Evolutionary conservation across 2,797 vertebrate genomes (phyloP).

Genomic region (Muraenolepis orangiensis): DNA sequence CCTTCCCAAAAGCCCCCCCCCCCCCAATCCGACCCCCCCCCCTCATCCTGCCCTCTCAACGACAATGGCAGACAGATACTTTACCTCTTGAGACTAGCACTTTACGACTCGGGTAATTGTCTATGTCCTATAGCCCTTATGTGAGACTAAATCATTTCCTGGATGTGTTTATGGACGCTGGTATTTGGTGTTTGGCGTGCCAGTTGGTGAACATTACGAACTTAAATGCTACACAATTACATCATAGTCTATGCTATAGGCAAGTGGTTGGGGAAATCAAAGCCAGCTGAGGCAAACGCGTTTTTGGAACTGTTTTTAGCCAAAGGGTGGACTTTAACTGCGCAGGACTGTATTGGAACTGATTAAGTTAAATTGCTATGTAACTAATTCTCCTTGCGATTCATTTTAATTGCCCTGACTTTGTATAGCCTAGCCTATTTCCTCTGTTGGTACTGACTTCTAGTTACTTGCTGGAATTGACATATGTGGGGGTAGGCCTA

Average conservation of each 20-base stretch:
- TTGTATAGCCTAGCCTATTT: not conserved
- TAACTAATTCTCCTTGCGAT: not conserved
- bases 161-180: conserved; percentile 47
- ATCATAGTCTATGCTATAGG: conserved; percentile 22
- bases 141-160: conserved; percentile 69
- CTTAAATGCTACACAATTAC: conserved; percentile 32
- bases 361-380: conserved; percentile 27
- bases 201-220: conserved; percentile 51
- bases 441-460: not conserved
- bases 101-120: conserved; percentile 68
- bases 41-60: conserved; percentile 63
- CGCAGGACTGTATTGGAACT: conserved; percentile 31
- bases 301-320: conserved; percentile 25
- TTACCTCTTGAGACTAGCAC: conserved; percentile 61
- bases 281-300: conserved; percentile 42
- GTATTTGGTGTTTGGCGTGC: conserved; percentile 55
- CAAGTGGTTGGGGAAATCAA: conserved; percentile 30
- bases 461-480: not conserved
- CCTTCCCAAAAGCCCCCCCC: conserved; percentile 59
- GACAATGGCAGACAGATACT: conserved; percentile 62
- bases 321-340: conserved; percentile 24
- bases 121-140: conserved; percentile 65
- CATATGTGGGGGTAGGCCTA: not conserved
- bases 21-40: conserved; percentile 51
- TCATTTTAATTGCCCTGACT: not conserved